These are phyloP conservation scores for Melanargia galathea DNA, from an alignment of 2,888 invertebrate genomes.

Conservation along the genomic window DNA sequence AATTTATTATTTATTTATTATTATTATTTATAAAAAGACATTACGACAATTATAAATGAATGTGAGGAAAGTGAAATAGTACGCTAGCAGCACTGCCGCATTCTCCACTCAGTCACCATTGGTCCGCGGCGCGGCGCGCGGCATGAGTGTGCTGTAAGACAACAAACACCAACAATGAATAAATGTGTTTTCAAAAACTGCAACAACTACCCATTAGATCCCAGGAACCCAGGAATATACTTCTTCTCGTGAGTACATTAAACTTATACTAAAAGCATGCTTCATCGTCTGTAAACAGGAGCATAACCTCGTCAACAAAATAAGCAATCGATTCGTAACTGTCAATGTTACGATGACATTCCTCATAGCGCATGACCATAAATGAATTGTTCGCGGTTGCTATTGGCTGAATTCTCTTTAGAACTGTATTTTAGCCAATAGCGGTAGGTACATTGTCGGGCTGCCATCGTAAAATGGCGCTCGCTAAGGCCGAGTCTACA, in stretches of 20 bases:
- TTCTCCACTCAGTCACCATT: constrained; percentile 12
- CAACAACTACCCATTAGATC: neutral
- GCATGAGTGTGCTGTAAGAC: neutral
- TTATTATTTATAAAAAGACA: no score
- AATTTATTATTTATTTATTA: no score
- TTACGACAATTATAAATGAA: neutral
- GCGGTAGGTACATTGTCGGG: neutral
- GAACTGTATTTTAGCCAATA: neutral
- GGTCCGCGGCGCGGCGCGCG: neutral
- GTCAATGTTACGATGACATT: neutral
- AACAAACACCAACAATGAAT: neutral
- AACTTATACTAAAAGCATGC: neutral
- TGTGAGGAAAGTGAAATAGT: neutral
- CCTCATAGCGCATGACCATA: neutral
- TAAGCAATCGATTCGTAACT: constrained; percentile 1
- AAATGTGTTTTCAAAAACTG: neutral
- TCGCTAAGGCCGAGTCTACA: neutral
- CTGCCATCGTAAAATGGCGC: neutral
- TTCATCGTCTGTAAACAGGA: neutral
- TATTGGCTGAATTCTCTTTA: neutral
- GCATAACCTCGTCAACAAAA: neutral
- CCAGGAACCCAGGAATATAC: neutral
- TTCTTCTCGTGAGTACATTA: constrained; percentile 1
- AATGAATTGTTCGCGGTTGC: no score
- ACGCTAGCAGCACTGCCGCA: neutral